These are phyloP conservation scores for Asbolus verrucosus DNA, from an alignment of 1,140 invertebrate genomes.

Conservation along the genomic window DNA sequence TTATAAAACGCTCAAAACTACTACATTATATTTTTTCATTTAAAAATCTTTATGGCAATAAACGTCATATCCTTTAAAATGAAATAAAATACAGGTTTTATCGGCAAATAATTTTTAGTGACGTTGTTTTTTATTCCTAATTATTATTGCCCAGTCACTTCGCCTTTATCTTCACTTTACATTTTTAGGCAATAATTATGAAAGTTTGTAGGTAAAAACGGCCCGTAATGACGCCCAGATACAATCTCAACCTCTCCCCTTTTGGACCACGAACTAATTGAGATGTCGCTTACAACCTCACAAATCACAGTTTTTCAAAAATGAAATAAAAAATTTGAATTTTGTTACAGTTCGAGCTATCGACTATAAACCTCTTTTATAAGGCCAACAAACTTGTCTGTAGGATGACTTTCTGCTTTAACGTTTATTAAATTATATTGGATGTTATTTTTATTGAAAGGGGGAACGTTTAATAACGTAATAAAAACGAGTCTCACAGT, in stretches of 20 bases:
- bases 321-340: background rate
- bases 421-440: constrained; percentile 28
- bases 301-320: too few relatives aligned
- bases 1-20: constrained; percentile 35
- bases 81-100: constrained; percentile 25
- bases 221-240: background rate
- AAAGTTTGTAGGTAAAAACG: background rate
- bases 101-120: constrained; percentile 7
- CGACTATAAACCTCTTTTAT: background rate
- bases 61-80: constrained; percentile 36
- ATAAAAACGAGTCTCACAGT: constrained; percentile 33
- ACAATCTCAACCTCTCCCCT: background rate
- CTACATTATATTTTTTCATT: constrained; percentile 37
- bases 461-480: constrained; percentile 21
- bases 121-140: constrained; percentile 25
- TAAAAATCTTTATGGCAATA: constrained; percentile 38
- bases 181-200: background rate
- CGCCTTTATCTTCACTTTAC: background rate
- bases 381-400: constrained; percentile 20
- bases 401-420: background rate
- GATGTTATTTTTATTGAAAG: constrained; percentile 37
- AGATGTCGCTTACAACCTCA: too few relatives aligned
- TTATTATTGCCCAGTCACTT: constrained; percentile 2
- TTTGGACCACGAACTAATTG: constrained; percentile 6
- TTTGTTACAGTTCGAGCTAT: constrained; percentile 5